A percentile compares a stretch with the other conserved stretches of the same genome.
Evolutionary conservation across 2,797 vertebrate species (phyloP).

Genomic region (Rhinophrynus dorsalis): DNA sequence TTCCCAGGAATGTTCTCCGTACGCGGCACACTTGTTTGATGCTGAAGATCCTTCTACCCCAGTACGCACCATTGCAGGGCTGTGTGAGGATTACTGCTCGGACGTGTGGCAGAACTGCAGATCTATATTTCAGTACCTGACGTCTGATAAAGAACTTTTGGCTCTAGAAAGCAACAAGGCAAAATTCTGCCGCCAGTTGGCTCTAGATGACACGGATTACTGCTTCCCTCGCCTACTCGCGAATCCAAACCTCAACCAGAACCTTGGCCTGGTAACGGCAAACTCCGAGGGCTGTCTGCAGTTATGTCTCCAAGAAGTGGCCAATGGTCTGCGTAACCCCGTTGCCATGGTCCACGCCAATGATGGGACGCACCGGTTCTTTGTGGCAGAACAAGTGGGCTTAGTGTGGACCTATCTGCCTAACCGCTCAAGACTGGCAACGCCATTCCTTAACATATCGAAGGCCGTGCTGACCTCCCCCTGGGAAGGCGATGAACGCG

Average conservation of each 20-base stretch:
- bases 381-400: slow-evolving; percentile 91
- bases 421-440: slow-evolving; percentile 75
- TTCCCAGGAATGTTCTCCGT: slow-evolving; percentile 89
- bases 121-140: slow-evolving; percentile 71
- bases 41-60: slow-evolving; percentile 88
- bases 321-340: slow-evolving; percentile 86
- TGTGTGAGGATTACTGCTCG: slow-evolving; percentile 86
- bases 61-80: slow-evolving; percentile 81
- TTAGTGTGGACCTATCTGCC: slow-evolving; percentile 91
- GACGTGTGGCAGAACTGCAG: slow-evolving; percentile 80
- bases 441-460: slow-evolving; percentile 88
- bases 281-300: slow-evolving; percentile 85
- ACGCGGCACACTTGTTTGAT: slow-evolving; percentile 90
- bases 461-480: slow-evolving; percentile 86
- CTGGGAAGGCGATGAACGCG: slow-evolving; percentile 95
- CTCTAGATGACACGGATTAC: slow-evolving; percentile 85
- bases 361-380: slow-evolving; percentile 90
- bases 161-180: slow-evolving; percentile 66
- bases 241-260: slow-evolving; percentile 74
- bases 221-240: slow-evolving; percentile 86
- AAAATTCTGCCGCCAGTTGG: slow-evolving; percentile 75
- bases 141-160: slow-evolving; percentile 67
- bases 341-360: slow-evolving; percentile 90
- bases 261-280: slow-evolving; percentile 78
- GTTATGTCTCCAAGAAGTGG: slow-evolving; percentile 86